A percentile compares a stretch with the other conserved stretches of the same genome.
Conservation (phyloP, 2,113 vertebrate species). For the Probosciger aterrimus region DNA sequence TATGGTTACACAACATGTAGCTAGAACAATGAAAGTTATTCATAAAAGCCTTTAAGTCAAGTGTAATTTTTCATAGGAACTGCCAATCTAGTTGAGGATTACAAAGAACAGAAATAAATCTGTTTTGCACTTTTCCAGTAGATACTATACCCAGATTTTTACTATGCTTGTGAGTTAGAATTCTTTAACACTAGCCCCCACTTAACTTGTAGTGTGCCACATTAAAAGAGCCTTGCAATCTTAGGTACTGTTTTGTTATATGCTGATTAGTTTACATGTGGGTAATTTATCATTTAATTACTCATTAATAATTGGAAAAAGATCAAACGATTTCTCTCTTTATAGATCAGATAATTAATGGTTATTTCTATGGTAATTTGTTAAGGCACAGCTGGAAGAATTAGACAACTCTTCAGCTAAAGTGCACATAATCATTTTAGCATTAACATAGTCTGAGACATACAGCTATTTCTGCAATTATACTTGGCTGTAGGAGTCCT, state of each 20-base stretch:
- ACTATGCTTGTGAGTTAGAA: background rate
- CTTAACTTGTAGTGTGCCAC: background rate
- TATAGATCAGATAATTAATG: slow-evolving; percentile 58
- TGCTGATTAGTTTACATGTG: slow-evolving; percentile 12
- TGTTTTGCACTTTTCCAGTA: background rate
- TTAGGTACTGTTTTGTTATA: background rate
- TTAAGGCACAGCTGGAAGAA: slow-evolving; percentile 46
- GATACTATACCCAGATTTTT: background rate
- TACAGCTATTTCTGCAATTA: background rate
- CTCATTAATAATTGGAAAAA: slow-evolving; percentile 35
- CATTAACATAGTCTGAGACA: background rate
- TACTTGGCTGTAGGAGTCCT: background rate
- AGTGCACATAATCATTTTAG: slow-evolving; percentile 38
- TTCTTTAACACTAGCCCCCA: background rate
- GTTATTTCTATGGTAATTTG: slow-evolving; percentile 52
- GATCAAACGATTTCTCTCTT: slow-evolving; percentile 42
- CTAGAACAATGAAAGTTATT: background rate
- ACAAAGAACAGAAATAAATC: background rate
- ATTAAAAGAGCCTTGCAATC: background rate
- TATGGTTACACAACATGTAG: background rate
- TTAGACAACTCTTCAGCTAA: slow-evolving; percentile 37
- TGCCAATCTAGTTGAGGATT: background rate
- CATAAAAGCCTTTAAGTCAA: background rate
- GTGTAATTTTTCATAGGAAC: background rate
- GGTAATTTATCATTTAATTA: slow-evolving; percentile 58